Evolutionary conservation across 35 echinoderm and acorn worm species (phyloP), one percentile per base, ranked within the genome.

Genomic region (Acanthaster planci): DNA sequence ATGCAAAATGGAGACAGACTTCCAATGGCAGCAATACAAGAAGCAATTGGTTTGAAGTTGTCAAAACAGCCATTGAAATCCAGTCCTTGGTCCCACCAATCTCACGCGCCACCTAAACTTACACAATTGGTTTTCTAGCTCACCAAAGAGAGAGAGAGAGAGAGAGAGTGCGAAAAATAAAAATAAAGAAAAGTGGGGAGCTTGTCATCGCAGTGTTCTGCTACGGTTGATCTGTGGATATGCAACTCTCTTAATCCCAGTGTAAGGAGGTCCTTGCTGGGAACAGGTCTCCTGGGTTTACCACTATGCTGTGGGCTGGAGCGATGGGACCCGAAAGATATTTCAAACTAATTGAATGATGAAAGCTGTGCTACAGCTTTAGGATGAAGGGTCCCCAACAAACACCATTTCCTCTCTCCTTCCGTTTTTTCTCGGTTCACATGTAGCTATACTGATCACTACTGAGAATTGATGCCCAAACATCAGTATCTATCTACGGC

Each of bases 271-370:
- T 26, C 23, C 9, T 12, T 12, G 17, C 18, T 68, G 12, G 23
- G 12, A 27, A 26, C 2, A 34, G 23, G 29, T 68, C 60, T 68
- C 60, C 60, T 0, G 60, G 34, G 60, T 68, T 23, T 27, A 68
- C 9, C 23, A 27, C 23, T 68, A 68, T 68, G 60, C 60, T 22
- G 12, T 47, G 12, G 42, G 60, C n/a, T n/a, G 60, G 60, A 26
- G 34, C 17, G 34, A 18, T 35, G 60, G 60, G 60, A 68, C 60
- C 17, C n/a, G 42, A 26, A 18, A 68, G 60, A 27, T 68, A 68
- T 68, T 68, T 68, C 60, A 68, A 34, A 68, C 19, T 68, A 68
- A 68, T 68, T 68, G 60, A 68, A 68, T 34, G 60, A 68, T 68
- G 60, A 68, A 68, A 68, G 60, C 23, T 23, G 23, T 68, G 60